These are phyloP conservation scores for Macrotus californicus DNA, from an alignment of 2,113 vertebrate species.

Conservation along the genomic window DNA sequence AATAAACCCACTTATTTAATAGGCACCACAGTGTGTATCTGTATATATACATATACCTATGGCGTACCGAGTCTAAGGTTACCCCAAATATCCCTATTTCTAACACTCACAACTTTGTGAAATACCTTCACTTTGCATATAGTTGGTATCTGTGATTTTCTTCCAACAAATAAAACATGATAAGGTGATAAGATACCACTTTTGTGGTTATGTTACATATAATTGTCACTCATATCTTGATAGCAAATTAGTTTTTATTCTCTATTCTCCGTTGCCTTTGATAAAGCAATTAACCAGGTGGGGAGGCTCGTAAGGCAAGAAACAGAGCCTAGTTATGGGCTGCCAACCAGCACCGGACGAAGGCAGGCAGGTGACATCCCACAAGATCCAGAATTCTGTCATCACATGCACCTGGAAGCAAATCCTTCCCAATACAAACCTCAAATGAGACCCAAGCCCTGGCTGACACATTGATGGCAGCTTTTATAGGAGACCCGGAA, in stretches of 20 bases:
- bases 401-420: neutral
- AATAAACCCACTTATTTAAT: neutral
- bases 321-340: accelerated
- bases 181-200: neutral
- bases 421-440: neutral
- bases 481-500: neutral
- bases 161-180: neutral
- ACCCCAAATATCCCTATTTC: neutral
- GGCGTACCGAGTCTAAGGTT: neutral
- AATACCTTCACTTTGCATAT: neutral
- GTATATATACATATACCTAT: neutral
- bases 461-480: neutral
- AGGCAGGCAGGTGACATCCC: neutral
- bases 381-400: neutral
- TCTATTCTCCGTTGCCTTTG: neutral
- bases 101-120: neutral
- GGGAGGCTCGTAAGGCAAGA: neutral
- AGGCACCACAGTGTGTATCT: neutral
- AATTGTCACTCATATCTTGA: neutral
- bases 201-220: neutral
- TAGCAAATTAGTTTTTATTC: neutral
- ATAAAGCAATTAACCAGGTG: neutral
- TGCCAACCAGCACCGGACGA: neutral
- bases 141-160: neutral
- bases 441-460: neutral